These are phyloP conservation scores for Plodia interpunctella DNA, from an alignment of 1,140 invertebrate genomes.

Conservation along the genomic window DNA sequence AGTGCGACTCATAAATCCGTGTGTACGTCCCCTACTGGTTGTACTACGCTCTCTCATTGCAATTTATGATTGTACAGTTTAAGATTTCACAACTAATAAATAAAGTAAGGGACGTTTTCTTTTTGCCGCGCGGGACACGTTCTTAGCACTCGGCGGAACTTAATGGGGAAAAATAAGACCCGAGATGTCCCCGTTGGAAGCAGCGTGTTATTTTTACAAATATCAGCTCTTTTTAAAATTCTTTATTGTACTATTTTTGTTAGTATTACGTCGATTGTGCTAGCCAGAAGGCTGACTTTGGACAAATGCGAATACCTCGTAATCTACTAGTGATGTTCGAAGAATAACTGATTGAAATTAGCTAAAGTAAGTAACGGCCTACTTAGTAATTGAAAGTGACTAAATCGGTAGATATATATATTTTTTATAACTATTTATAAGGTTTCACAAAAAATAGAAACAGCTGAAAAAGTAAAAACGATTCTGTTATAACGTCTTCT, in stretches of 20 bases:
- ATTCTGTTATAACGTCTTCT: too few relatives aligned
- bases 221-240: neutral
- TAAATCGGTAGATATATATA: too few relatives aligned
- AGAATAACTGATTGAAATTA: too few relatives aligned
- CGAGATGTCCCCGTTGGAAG: neutral
- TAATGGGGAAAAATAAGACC: constrained; percentile 12
- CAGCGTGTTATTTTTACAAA: neutral
- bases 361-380: too few relatives aligned
- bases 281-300: too few relatives aligned
- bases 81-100: constrained; percentile 56
- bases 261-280: too few relatives aligned
- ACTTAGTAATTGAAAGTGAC: too few relatives aligned
- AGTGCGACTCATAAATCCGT: constrained; percentile 71
- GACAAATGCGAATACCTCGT: too few relatives aligned
- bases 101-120: constrained; percentile 23
- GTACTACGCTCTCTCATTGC: constrained; percentile 52
- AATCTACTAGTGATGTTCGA: too few relatives aligned
- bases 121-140: constrained; percentile 10
- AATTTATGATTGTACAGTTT: constrained; percentile 61
- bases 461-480: too few relatives aligned
- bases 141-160: constrained; percentile 10
- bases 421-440: too few relatives aligned
- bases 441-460: too few relatives aligned
- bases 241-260: neutral
- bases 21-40: constrained; percentile 56